These are phyloP conservation scores for Diglossa brunneiventris DNA, from an alignment of 2,113 vertebrate species.

Conservation along the genomic window DNA sequence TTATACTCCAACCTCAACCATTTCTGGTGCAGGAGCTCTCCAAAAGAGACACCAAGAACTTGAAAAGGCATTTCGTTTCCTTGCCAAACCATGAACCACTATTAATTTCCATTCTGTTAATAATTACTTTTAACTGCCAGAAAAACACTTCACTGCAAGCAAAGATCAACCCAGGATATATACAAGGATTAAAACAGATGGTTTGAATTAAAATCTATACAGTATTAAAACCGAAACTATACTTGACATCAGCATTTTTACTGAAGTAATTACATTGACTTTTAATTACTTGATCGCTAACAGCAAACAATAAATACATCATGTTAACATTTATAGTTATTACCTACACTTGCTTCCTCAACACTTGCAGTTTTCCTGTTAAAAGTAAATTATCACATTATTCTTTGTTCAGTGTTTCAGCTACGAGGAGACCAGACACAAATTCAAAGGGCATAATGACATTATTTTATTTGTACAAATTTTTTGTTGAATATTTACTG, in stretches of 20 bases:
- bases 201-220: neutral
- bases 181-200: neutral
- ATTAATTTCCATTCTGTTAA: slow-evolving; percentile 50
- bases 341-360: neutral
- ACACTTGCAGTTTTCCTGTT: neutral
- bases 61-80: neutral
- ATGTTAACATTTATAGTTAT: neutral
- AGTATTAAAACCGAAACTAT: neutral
- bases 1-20: neutral
- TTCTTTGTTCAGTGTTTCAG: neutral
- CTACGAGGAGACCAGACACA: neutral
- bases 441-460: neutral
- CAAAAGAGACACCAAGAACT: neutral
- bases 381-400: neutral
- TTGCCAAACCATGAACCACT: slow-evolving; percentile 11
- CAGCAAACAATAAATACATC: neutral
- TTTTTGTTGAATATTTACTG: neutral
- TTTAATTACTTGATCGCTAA: neutral
- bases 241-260: neutral
- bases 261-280: neutral
- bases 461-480: neutral
- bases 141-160: neutral
- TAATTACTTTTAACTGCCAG: slow-evolving; percentile 8
- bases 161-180: neutral
- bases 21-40: neutral